Base-by-base conservation (phyloP, 2,888 invertebrate species). In the Bellardia bayeri region DNA sequence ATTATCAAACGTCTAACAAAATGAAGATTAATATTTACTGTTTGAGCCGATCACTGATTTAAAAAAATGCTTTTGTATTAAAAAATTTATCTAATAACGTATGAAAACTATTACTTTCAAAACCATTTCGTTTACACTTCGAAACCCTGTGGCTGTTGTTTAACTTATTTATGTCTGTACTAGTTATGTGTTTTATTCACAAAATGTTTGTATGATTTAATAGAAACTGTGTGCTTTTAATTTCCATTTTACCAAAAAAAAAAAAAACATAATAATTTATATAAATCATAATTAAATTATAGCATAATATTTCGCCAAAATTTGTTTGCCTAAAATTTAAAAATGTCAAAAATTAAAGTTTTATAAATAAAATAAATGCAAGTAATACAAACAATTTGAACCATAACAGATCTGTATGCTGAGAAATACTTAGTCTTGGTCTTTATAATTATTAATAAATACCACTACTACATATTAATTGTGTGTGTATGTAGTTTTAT, bases 171-270 rank as follows among this genome's bases (percentile, higher is more conserved):
- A 11, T 54, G 11, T 49, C 61, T 45, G 8, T 23, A 23, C 23
- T 23, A 23, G 0, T 74, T 51, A 23, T 33, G 2, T 61, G 14
- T 58, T 79, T 58, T 1, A 1, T 23, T 23, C 8, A 79, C 81
- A 64, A 81, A 81, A 63, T 81, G 37, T 74, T 66, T 66, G 54
- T 54, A 72, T 74, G 64, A 74, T 81, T 83, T 83, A 61, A 79
- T 71, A 79, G 84, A 87, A 84, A 87, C 54, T 87, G 87, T 87
- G 87, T 87, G 87, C 87, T 84, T 87, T 87, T 40, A 72, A 69
- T 81, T 75, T 75, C 9, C n/a, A 45, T 86, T 64, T 72, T 45
- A 49, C n/a, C 64, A 30, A 71, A 51, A 69, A 11, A 45, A 3
- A 69, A 82, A 66, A 56, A 23, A 58, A 66, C 23, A 23, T 23